Conservation (phyloP, 2,113 vertebrate species). For the Nothoprocta perdicaria region DNA sequence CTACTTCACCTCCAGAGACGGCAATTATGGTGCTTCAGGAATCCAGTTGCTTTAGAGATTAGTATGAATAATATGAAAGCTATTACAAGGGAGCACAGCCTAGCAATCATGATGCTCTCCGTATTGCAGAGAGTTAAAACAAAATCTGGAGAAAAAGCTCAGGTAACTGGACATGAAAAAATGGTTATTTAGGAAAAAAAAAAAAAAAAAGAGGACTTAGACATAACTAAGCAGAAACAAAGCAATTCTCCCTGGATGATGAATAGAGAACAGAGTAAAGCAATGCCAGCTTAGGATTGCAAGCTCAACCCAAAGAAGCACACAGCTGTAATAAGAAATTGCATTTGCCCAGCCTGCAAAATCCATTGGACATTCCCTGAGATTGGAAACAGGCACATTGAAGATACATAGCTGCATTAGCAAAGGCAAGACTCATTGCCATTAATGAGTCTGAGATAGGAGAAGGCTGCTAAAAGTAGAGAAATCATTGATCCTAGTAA, state of each 20-base stretch:
- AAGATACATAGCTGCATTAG: conserved; percentile 42
- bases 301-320: conserved; percentile 39
- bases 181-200: conserved; percentile 51
- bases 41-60: conserved; percentile 52
- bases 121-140: conserved; percentile 45
- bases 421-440: conserved; percentile 72
- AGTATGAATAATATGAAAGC: conserved; percentile 34
- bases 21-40: conserved; percentile 21
- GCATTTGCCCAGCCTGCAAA: neutral
- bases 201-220: conserved; percentile 22
- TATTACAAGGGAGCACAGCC: conserved; percentile 70
- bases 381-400: conserved; percentile 21
- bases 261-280: conserved; percentile 57
- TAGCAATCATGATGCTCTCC: conserved; percentile 78
- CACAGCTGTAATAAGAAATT: neutral
- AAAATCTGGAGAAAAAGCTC: conserved; percentile 65
- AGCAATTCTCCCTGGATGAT: conserved; percentile 43
- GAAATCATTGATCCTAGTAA: conserved; percentile 47
- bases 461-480: conserved; percentile 84
- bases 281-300: conserved; percentile 30
- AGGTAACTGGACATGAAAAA: conserved; percentile 22
- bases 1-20: conserved; percentile 71
- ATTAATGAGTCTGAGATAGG: conserved; percentile 70
- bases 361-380: conserved; percentile 24
- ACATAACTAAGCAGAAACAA: conserved; percentile 39